Conservation (phyloP, 2,113 vertebrate species). For the Taurulus bubalis region DNA sequence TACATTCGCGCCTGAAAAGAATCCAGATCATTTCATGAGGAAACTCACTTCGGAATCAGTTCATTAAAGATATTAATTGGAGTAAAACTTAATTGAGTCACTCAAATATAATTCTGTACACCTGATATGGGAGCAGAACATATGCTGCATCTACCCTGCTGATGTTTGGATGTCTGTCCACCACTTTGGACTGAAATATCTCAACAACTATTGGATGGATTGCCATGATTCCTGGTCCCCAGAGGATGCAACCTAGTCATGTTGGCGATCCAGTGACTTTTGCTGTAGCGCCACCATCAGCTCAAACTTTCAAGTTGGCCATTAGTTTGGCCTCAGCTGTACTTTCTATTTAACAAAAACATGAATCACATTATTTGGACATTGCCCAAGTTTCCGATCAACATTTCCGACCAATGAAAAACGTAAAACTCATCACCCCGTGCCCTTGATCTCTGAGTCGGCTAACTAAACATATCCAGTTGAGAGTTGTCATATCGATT, state of each 20-base stretch:
- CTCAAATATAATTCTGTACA: neutral
- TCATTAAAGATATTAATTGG: neutral
- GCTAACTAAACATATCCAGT: slow-evolving; percentile 20
- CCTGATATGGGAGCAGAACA: neutral
- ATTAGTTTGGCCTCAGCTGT: neutral
- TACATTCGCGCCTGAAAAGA: neutral
- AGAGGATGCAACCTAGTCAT: neutral
- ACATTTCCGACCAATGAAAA: slow-evolving; percentile 16
- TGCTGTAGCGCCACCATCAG: neutral
- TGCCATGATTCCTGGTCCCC: neutral
- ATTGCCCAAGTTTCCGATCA: neutral
- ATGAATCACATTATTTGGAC: slow-evolving; percentile 6
- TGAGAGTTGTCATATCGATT: slow-evolving; percentile 24
- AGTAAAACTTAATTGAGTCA: neutral
- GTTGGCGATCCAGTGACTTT: neutral
- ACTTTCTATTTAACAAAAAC: neutral
- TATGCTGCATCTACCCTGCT: neutral
- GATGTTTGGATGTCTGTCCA: neutral
- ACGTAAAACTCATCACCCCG: neutral
- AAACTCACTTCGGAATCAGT: neutral
- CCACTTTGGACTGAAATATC: neutral
- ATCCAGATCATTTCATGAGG: neutral
- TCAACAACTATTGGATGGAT: neutral
- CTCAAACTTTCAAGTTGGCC: neutral
- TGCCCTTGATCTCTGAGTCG: slow-evolving; percentile 42